Base-by-base conservation (phyloP, 2,797 vertebrate species). In the Cephalopachus bancanus region DNA sequence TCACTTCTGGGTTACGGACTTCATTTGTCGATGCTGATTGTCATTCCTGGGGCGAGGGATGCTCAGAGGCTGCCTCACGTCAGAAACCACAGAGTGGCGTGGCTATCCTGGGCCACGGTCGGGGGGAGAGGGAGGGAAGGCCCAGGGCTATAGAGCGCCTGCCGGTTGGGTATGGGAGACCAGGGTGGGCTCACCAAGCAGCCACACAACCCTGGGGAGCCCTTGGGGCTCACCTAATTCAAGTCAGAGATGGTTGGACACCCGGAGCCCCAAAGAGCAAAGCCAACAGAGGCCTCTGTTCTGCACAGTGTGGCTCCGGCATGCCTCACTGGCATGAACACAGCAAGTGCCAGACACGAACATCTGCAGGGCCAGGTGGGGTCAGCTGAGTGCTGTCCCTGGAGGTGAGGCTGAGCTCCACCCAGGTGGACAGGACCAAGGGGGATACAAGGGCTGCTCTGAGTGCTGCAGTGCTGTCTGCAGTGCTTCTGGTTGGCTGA, bases 1-100 rank as follows among this genome's bases (percentile, higher is more conserved):
- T 97, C 97, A 88, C 98, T 97, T 92, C 96, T 91, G 96, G 95
- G 96, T 95, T 93, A 90, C 51, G 93, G 98, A 95, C 98, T 96
- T 97, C 78, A 78, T 97, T 98, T 93, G 97, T 64, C 95, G 67
- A 90, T 95, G 93, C 78, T 97, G 93, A 97, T 96, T 89, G 96
- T 96, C 92, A 95, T 94, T 97, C 96, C 96, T 78, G 22, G 51
- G 75, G 37, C 95, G 74, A 79, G 94, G 62, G 33, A 24, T 44
- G 1, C n/a, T 44, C 15, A 4, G 62, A 64, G 0, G 30, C 37
- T 9, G 14, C 15, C 15, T 22, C 28, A 8, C 19, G 0, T 26
- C 8, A 7, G 16, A 37, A 60, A 4, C 2, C 0, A 16, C n/a
- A 24, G 69, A 9, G 44, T 44, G 44, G 44, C 6, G 44, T 44